Percentiles rank a stretch among this genome's conserved stretches.
Evolutionary conservation across 2,888 invertebrate genomes (phyloP).

Genomic region (Blera fallax): DNA sequence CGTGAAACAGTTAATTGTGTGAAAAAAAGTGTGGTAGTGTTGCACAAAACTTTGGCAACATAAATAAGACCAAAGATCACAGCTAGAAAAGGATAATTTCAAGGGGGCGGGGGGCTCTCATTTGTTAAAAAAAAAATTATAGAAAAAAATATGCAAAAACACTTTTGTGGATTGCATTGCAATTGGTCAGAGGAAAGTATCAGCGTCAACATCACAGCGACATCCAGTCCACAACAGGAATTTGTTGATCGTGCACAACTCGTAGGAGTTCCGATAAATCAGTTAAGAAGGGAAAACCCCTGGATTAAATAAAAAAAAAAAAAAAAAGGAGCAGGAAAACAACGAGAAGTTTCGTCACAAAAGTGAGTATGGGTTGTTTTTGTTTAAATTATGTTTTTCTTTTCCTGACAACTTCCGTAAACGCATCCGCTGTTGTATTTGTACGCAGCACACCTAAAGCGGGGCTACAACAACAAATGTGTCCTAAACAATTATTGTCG

Average conservation of each 20-base stretch:
- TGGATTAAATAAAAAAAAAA: not conserved
- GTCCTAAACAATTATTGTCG: slow-evolving; percentile 10
- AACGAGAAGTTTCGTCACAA: slow-evolving; percentile 26
- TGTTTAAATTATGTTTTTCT: not conserved
- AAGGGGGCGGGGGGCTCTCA: slow-evolving; percentile 71
- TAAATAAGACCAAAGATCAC: slow-evolving; percentile 3
- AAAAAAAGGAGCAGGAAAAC: not conserved
- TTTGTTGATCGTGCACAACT: not conserved
- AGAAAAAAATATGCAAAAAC: slow-evolving; percentile 34
- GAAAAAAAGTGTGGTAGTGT: not conserved
- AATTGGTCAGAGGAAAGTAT: not conserved
- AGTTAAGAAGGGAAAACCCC: not conserved
- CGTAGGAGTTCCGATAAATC: not conserved
- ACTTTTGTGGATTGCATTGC: slow-evolving; percentile 42
- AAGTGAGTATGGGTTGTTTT: slow-evolving; percentile 23
- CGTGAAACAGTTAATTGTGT: slow-evolving; percentile 57
- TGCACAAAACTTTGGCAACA: slow-evolving; percentile 26
- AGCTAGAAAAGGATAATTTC: not conserved
- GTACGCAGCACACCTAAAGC: slow-evolving; percentile 2
- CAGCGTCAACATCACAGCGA: not conserved
- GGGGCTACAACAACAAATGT: slow-evolving; percentile 10
- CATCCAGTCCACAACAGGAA: slow-evolving; percentile 2
- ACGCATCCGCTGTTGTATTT: slow-evolving; percentile 38
- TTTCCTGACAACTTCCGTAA: slow-evolving; percentile 46
- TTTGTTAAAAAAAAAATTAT: not conserved